Conservation (phyloP, 2,888 invertebrate genomes). For the Apamea epomidion region DNA sequence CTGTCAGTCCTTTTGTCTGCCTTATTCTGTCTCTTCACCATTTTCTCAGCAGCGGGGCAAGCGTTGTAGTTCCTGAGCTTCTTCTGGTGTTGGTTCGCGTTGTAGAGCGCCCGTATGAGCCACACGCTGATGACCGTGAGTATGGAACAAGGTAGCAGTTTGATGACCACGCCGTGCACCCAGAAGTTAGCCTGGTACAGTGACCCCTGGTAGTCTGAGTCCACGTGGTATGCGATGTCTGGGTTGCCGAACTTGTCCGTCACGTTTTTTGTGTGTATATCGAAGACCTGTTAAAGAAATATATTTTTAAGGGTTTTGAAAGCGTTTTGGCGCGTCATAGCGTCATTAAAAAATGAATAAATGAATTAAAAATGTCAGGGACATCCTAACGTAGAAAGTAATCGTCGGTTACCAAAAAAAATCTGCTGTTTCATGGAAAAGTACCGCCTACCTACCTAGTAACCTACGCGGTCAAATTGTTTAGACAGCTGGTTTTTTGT, state of each 20-base stretch:
- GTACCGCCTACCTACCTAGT: background rate
- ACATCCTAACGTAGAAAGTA: too few species aligned
- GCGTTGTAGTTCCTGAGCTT: slow-evolving; percentile 92
- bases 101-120: slow-evolving; percentile 93
- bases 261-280: slow-evolving; percentile 87
- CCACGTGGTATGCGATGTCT: slow-evolving; percentile 84
- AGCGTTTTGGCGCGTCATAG: background rate
- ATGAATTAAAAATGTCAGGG: too few species aligned
- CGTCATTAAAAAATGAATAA: background rate
- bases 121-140: slow-evolving; percentile 93
- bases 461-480: background rate
- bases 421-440: background rate
- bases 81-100: slow-evolving; percentile 94
- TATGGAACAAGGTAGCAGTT: slow-evolving; percentile 94
- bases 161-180: slow-evolving; percentile 95
- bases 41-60: slow-evolving; percentile 87
- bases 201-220: slow-evolving; percentile 90
- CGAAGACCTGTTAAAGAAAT: slow-evolving; percentile 82
- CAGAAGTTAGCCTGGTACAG: slow-evolving; percentile 94
- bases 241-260: slow-evolving; percentile 84
- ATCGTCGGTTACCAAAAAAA: background rate
- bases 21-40: slow-evolving; percentile 88
- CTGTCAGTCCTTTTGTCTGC: slow-evolving; percentile 95
- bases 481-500: background rate
- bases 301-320: background rate